Evolutionary conservation across 2,797 vertebrate species (phyloP).

Genomic region (Takifugu rubripes): DNA sequence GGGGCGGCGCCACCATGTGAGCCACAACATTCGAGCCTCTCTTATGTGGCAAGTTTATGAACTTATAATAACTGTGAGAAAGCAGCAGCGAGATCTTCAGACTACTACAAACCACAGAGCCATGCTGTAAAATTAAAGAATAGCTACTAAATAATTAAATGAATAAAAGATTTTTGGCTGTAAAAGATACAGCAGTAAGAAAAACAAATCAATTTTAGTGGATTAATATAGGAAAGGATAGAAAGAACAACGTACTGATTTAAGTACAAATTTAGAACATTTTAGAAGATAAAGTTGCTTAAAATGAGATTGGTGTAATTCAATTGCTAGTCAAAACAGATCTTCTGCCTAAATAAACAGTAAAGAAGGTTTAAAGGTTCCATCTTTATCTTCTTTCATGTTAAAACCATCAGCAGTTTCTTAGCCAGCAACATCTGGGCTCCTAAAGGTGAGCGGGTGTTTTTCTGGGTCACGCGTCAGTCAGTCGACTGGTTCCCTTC

Average conservation of each 20-base stretch:
- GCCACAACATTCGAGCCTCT: constrained; percentile 43
- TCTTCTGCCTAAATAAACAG: neutral
- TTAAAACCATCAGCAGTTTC: constrained; percentile 21
- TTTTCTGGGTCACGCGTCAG: constrained; percentile 46
- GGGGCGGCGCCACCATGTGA: constrained; percentile 32
- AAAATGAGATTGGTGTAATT: too few relatives aligned
- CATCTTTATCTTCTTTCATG: constrained; percentile 7
- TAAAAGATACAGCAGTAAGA: neutral
- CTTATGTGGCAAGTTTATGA: constrained; percentile 63
- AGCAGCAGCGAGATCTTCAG: constrained; percentile 40
- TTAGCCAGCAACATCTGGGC: constrained; percentile 9
- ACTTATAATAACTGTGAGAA: constrained; percentile 52
- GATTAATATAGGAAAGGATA: constrained; percentile 18
- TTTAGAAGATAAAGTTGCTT: too few relatives aligned
- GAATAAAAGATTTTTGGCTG: constrained; percentile 12
- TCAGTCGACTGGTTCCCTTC: constrained; percentile 24
- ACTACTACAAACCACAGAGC: constrained; percentile 26
- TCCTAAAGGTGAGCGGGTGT: constrained; percentile 12
- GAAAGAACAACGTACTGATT: neutral
- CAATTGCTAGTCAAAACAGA: constrained; percentile 1
- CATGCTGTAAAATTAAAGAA: neutral
- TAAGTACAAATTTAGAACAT: too few relatives aligned
- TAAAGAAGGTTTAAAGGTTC: neutral
- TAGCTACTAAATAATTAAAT: neutral
- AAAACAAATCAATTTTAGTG: neutral